A percentile compares a stretch with the other conserved stretches of the same genome.
These are phyloP conservation scores for Dasyprocta punctata DNA, from an alignment of 2,113 vertebrate species.

Conservation along the genomic window DNA sequence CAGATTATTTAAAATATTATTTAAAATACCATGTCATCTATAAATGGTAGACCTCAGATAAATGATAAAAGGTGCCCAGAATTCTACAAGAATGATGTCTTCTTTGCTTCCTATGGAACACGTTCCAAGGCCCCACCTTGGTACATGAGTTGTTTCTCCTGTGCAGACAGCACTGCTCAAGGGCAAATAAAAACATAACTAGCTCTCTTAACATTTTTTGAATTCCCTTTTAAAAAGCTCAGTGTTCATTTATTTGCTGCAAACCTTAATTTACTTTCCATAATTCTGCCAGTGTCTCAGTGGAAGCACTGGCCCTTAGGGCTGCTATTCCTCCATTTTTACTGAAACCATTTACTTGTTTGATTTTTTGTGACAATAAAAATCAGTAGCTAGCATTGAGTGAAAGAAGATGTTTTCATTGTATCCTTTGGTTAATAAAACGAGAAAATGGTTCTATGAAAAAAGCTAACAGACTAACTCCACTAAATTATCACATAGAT, in stretches of 20 bases:
- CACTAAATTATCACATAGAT: not conserved
- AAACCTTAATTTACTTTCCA: not conserved
- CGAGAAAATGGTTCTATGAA: not conserved
- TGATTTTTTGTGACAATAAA: not conserved
- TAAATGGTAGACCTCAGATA: not conserved
- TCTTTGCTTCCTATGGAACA: not conserved
- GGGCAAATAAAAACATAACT: not conserved
- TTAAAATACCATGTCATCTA: not conserved
- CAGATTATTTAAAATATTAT: not conserved
- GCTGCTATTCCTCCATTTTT: not conserved
- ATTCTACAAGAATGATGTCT: not conserved
- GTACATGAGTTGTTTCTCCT: not conserved
- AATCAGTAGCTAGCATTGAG: not conserved
- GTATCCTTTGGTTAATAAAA: not conserved
- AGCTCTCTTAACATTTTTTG: not conserved
- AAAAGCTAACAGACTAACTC: not conserved
- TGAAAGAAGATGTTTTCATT: not conserved
- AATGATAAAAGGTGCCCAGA: not conserved
- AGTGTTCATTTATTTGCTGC: not conserved
- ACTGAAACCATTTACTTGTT: not conserved
- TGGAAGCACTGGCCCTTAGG: not conserved
- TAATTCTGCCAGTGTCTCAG: not conserved
- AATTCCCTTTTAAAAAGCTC: not conserved
- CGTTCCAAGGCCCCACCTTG: rapidly evolving
- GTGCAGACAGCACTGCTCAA: too few relatives aligned